phyloP scores from a whole-genome alignment of 1,140 invertebrate species.

The Paramacrobiotus metropolitanus region DNA sequence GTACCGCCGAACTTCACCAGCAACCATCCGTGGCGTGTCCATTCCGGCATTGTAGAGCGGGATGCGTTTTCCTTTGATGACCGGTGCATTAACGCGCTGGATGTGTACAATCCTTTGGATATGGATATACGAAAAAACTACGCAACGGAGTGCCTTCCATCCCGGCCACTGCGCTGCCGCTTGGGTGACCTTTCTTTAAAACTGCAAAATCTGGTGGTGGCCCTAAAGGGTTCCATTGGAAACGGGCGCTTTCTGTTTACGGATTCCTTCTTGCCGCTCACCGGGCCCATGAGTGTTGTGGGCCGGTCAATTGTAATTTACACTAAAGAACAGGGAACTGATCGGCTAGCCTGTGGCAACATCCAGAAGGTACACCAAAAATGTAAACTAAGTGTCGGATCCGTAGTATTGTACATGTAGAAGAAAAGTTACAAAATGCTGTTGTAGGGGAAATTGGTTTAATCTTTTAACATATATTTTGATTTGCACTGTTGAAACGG shows the following conservation, averaged over 20 bases:
- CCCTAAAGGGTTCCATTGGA: background rate
- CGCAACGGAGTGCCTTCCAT: background rate
- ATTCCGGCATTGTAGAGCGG: background rate
- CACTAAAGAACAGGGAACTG: background rate
- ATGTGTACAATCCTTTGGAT: background rate
- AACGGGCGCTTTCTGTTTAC: background rate
- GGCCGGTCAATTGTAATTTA: background rate
- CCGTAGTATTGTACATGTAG: too few relatives aligned
- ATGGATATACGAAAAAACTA: background rate
- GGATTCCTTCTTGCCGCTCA: background rate
- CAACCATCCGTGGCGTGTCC: background rate
- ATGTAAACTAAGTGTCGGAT: too few relatives aligned
- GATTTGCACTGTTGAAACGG: too few relatives aligned
- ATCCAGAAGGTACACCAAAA: too few relatives aligned
- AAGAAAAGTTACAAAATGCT: too few relatives aligned
- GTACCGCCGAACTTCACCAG: background rate
- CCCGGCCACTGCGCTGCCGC: background rate
- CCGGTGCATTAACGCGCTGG: background rate
- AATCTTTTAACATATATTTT: too few relatives aligned
- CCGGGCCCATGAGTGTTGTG: background rate
- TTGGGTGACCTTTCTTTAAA: background rate
- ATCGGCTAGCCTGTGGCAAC: background rate
- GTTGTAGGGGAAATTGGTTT: too few relatives aligned
- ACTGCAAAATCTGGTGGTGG: background rate
- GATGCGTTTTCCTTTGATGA: conserved; percentile 1